Percentiles rank a stretch among this genome's conserved stretches.
Evolutionary conservation across 2,113 vertebrate species (phyloP).

Genomic region (Trachemys scripta): DNA sequence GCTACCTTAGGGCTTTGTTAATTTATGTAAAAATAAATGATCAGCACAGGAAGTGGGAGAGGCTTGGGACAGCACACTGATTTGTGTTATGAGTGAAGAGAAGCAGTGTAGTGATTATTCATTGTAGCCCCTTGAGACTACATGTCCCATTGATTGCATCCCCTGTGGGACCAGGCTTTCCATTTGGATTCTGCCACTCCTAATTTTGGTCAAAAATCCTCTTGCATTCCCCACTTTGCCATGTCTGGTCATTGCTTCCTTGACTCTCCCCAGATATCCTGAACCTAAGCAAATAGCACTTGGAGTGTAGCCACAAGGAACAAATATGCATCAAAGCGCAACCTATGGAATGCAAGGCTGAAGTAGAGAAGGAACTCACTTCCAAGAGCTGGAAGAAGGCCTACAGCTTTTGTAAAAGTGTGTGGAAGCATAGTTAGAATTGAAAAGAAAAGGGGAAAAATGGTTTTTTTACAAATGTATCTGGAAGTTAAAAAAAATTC

Average conservation of each 20-base stretch:
- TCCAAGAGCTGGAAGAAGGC: not conserved
- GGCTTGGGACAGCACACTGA: not conserved
- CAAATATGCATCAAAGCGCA: not conserved
- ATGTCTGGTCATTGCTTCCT: not conserved
- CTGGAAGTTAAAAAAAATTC: conserved; percentile 69
- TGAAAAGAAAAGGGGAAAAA: not conserved
- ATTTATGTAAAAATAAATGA: not conserved
- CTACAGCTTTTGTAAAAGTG: conserved; percentile 33
- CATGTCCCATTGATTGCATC: not conserved
- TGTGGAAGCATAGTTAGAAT: not conserved
- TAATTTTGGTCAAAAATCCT: not conserved
- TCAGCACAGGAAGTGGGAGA: not conserved
- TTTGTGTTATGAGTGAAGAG: not conserved
- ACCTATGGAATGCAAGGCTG: not conserved
- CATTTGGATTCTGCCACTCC: not conserved
- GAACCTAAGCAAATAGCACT: not conserved
- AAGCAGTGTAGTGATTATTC: not conserved
- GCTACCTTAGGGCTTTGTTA: not conserved
- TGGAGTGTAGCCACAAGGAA: fast-evolving
- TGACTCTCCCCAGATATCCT: not conserved
- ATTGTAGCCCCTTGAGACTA: not conserved
- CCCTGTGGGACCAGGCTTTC: not conserved
- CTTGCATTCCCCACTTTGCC: not conserved
- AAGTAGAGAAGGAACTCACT: not conserved
- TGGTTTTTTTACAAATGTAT: not conserved